phyloP scores from a whole-genome alignment of 35 echinoderm and acorn worm genomes.

The Apostichopus japonicus region DNA sequence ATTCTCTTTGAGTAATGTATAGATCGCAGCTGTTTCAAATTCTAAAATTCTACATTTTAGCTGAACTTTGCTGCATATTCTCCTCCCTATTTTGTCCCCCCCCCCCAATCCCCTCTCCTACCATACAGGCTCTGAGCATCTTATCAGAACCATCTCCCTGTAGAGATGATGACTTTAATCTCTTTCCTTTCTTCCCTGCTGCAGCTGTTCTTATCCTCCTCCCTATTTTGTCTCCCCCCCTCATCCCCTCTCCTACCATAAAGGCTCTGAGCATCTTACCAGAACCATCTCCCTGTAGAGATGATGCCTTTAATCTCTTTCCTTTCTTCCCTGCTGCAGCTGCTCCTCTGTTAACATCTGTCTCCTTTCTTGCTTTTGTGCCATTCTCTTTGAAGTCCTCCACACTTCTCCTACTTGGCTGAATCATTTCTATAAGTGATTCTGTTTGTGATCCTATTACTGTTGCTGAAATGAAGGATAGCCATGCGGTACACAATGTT shows the following conservation, averaged over 20 bases:
- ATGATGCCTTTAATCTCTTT: background rate
- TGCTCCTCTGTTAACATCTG: background rate
- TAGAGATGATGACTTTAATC: background rate
- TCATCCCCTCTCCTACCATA: background rate
- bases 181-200: background rate
- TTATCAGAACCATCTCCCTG: background rate
- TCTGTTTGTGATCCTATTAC: background rate
- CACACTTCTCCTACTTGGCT: conserved; percentile 10
- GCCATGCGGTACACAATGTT: too few relatives aligned
- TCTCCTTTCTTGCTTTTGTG: background rate
- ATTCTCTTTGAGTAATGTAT: too few relatives aligned
- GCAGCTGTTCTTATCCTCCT: background rate
- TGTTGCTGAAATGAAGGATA: too few relatives aligned
- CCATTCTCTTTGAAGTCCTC: conserved; percentile 28
- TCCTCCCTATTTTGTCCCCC: background rate
- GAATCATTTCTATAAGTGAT: background rate
- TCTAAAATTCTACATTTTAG: too few relatives aligned
- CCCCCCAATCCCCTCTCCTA: background rate
- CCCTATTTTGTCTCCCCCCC: too few relatives aligned
- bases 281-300: background rate
- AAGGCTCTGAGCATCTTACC: background rate
- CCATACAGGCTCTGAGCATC: background rate
- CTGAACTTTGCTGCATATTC: background rate
- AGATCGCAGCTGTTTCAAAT: too few relatives aligned
- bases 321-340: background rate